These are phyloP conservation scores for Heteromurus nitidus DNA, from an alignment of 2,888 invertebrate species.

Conservation along the genomic window DNA sequence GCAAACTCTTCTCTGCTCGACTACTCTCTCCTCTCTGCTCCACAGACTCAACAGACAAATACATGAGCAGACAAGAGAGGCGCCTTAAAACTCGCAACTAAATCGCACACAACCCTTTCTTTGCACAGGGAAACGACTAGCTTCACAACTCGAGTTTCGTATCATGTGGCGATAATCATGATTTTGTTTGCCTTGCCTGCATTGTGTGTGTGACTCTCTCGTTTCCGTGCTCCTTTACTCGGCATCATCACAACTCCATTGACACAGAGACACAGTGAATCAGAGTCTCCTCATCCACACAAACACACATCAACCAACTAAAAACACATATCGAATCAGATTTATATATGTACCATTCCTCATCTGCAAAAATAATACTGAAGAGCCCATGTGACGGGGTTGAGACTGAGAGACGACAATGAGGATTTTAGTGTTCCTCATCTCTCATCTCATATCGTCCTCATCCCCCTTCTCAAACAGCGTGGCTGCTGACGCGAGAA, in stretches of 20 bases:
- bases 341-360: not conserved
- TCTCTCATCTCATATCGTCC: not conserved
- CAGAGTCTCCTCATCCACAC: not conserved
- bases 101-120: no score
- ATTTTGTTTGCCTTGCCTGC: not conserved
- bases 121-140: slow-evolving; percentile 23
- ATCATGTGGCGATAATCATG: slow-evolving; percentile 37
- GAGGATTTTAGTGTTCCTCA: not conserved
- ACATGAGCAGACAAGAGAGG: no score
- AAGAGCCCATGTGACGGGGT: no score
- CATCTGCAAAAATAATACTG: no score
- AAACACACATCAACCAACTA: not conserved
- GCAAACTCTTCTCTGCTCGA: no score
- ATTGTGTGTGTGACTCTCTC: slow-evolving; percentile 17
- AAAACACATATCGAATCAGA: not conserved
- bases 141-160: slow-evolving; percentile 27
- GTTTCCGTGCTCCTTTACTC: slow-evolving; percentile 50
- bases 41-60: no score
- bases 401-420: no score
- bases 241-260: not conserved
- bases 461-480: not conserved
- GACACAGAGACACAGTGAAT: slow-evolving; percentile 28
- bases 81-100: no score
- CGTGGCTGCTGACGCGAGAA: no score
- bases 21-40: no score